phyloP scores from a whole-genome alignment of 2,888 invertebrate genomes.

The Omphaloscelis lunosa region DNA sequence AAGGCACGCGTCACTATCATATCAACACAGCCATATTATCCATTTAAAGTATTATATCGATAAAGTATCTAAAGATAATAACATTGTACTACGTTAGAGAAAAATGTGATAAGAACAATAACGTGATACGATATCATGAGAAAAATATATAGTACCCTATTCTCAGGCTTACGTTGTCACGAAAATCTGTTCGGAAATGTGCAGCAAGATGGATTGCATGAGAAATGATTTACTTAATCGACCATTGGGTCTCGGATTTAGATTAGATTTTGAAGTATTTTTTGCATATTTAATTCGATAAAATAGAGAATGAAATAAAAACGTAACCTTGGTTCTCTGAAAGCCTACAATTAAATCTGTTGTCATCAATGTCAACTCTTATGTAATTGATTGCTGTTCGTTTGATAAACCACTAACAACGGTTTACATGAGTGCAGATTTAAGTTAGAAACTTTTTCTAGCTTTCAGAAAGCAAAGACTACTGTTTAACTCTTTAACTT shows the following conservation, averaged over 20 bases:
- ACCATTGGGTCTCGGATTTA: neutral
- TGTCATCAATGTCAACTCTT: no score
- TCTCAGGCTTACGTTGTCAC: constrained; percentile 14
- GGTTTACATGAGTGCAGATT: no score
- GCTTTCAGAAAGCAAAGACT: neutral
- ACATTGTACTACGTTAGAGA: neutral
- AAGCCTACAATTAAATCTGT: no score
- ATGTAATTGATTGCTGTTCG: no score
- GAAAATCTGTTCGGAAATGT: constrained; percentile 23
- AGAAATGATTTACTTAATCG: neutral
- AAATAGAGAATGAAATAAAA: neutral
- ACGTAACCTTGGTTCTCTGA: neutral
- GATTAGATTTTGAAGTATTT: neutral
- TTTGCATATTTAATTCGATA: neutral
- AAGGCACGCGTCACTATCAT: neutral
- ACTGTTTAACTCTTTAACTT: neutral
- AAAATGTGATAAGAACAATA: neutral
- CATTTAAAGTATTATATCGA: neutral
- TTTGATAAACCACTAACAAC: no score
- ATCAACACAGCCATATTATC: neutral
- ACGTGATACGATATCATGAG: neutral
- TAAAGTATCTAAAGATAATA: neutral
- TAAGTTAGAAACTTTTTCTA: no score
- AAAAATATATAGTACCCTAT: neutral
- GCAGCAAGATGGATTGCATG: constrained; percentile 18